Evolutionary conservation across 2,888 invertebrate genomes (phyloP), one percentile per base, ranked within the genome.

Genomic region (Drosophila mimica): DNA sequence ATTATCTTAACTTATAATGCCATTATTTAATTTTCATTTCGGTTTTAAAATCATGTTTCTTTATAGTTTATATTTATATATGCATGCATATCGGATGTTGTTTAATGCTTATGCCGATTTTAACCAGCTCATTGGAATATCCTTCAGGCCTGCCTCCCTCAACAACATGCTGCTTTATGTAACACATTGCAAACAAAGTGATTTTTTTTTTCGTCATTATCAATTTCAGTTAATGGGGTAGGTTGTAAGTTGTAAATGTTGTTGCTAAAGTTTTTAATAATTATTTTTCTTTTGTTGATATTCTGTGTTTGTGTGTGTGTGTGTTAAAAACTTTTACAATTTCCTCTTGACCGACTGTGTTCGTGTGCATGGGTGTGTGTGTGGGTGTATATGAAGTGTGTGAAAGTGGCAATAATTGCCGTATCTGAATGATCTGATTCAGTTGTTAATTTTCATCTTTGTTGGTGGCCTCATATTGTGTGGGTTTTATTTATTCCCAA

Each of bases 1-100:
- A 83, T 85, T 89, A 89, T 80, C 85, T 85, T 85, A 85, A 89
- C 85, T 82, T 89, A 90, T 74, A 74, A 90, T 81, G 80, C 83
- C 81, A 76, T 82, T 84, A 85, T 89, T 85, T 85, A 84, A 83
- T 82, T 59, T 66, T 67, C 52, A 56, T 74, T 74, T 82, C 71
- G 67, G 74, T 79, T 73, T 90, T 79, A 89, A 83, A 83, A 85
- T 85, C 87, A 82, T 89, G 76, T 82, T 86, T 85, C 70, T 66
- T 74, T 82, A 76, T 79, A 81, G 82, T 83, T 81, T 70, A 75
- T 70, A 66, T 70, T 66, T 75, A 53, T 75, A 58, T 70, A 69
- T 72, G 68, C 72, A 74, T 79, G 71, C 80, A 71, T 63, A 65
- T 58, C 67, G 65, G 80, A 60, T 79, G 80, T 79, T 67, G n/a